These are phyloP conservation scores for Heliconius aoede DNA, from an alignment of 2,888 invertebrate genomes.

Conservation along the genomic window DNA sequence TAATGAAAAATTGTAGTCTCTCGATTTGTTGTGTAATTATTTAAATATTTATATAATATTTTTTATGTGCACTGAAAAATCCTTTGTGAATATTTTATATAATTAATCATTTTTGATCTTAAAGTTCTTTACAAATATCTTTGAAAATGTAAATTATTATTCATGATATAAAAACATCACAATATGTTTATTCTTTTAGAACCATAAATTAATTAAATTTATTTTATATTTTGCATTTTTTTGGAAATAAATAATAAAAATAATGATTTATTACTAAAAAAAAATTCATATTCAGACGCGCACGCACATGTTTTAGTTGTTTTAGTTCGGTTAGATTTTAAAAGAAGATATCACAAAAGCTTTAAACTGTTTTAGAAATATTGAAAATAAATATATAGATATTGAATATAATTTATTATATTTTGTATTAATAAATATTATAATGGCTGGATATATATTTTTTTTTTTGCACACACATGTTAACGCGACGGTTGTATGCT, in stretches of 20 bases:
- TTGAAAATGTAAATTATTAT: not conserved
- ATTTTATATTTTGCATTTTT: not conserved
- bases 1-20: no score
- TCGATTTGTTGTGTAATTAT: not conserved
- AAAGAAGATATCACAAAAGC: constrained; percentile 18
- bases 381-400: not conserved
- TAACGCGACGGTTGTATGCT: no score
- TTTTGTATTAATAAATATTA: not conserved
- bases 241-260: not conserved
- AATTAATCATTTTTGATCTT: no score
- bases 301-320: not conserved
- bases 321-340: constrained; percentile 15
- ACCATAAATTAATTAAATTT: not conserved
- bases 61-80: not conserved
- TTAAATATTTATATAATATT: no score
- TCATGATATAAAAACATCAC: not conserved
- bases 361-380: constrained; percentile 13
- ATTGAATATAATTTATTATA: not conserved
- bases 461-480: no score
- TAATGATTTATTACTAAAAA: not conserved
- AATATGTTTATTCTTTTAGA: not conserved
- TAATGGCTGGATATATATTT: no score
- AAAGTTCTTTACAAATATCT: not conserved
- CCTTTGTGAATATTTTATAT: not conserved
- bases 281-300: not conserved